These are phyloP conservation scores for Rhinella marina DNA, from an alignment of 2,797 vertebrate genomes.

Conservation along the genomic window DNA sequence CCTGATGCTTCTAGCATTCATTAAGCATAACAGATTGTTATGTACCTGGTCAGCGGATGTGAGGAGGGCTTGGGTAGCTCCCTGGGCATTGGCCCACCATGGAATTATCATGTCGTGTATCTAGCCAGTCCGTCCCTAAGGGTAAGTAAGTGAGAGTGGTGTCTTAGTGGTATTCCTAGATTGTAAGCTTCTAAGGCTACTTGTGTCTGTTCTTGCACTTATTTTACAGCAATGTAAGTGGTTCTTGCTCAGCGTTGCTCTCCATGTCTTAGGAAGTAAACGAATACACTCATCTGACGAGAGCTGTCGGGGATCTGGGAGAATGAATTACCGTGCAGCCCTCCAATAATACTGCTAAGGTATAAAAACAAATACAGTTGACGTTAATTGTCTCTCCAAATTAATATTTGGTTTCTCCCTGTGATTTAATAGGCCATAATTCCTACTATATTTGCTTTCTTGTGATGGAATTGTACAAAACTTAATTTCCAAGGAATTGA, in stretches of 20 bases:
- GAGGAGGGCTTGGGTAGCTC: too few relatives aligned
- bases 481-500: constrained; percentile 28
- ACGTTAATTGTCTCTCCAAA: constrained; percentile 29
- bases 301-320: not conserved
- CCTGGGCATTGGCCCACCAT: too few relatives aligned
- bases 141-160: too few relatives aligned
- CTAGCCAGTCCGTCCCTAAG: too few relatives aligned
- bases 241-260: not conserved
- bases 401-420: constrained; percentile 31
- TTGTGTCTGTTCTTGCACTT: too few relatives aligned
- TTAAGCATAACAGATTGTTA: too few relatives aligned
- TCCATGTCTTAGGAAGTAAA: not conserved
- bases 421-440: constrained; percentile 29
- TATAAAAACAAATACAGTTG: constrained; percentile 22
- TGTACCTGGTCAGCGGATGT: too few relatives aligned
- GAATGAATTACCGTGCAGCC: constrained; percentile 2
- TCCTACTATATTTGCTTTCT: constrained; percentile 24
- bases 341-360: not conserved
- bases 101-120: too few relatives aligned
- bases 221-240: not conserved
- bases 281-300: not conserved
- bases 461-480: constrained; percentile 23
- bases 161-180: too few relatives aligned
- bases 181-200: too few relatives aligned
- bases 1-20: too few relatives aligned